A percentile compares a stretch with the other conserved stretches of the same genome.
Conservation (phyloP, 2,797 vertebrate species). For the Poeciliopsis presidionis region DNA sequence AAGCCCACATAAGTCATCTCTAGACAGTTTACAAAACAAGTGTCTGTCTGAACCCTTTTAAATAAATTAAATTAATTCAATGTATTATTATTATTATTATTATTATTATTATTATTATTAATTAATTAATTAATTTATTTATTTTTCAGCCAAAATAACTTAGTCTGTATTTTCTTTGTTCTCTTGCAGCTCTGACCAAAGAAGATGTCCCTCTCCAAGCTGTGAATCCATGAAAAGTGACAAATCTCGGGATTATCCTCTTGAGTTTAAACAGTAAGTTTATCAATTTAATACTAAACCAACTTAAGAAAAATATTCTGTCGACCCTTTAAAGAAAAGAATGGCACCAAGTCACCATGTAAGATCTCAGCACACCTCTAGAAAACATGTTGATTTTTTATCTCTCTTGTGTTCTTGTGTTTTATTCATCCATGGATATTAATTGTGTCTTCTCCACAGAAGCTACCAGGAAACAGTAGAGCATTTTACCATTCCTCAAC, state of each 20-base stretch:
- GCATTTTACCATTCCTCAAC: neutral
- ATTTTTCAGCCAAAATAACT: neutral
- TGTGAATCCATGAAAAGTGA: neutral
- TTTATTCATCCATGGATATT: neutral
- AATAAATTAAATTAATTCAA: neutral
- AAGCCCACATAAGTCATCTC: neutral
- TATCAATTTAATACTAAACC: neutral
- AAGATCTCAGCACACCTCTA: neutral
- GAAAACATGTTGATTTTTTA: neutral
- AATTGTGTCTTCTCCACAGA: neutral
- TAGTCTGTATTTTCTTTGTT: neutral
- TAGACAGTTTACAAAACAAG: neutral
- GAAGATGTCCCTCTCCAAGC: neutral
- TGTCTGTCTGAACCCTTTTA: neutral
- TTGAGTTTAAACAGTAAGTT: conserved; percentile 3
- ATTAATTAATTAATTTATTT: neutral
- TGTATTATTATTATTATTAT: neutral
- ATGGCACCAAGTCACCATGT: neutral
- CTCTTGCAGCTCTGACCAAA: neutral
- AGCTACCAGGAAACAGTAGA: neutral
- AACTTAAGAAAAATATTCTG: neutral
- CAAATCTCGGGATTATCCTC: neutral
- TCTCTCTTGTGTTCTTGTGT: neutral
- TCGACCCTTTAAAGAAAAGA: neutral
- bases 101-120: too few species aligned